These are phyloP conservation scores for Pelosia muscerda DNA, from an alignment of 2,888 invertebrate species.

Conservation along the genomic window DNA sequence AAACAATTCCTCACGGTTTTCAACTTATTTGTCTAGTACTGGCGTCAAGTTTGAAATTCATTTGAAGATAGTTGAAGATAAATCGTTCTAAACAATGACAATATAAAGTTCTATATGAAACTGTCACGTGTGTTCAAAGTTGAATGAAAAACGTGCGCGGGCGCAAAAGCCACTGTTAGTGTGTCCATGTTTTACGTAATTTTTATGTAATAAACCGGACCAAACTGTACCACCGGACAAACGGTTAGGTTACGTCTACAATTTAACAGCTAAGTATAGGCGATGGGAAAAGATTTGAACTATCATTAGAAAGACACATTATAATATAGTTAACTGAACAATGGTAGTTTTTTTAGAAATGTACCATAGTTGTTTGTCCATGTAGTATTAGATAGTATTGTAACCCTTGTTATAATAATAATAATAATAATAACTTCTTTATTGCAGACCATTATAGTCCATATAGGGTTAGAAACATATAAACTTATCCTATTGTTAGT, in stretches of 20 bases:
- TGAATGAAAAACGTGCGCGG: conserved; percentile 49
- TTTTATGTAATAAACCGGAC: conserved; percentile 79
- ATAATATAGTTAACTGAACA: not conserved
- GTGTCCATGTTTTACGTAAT: conserved; percentile 70
- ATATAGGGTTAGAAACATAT: no score
- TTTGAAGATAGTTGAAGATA: not conserved
- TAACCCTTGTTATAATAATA: no score
- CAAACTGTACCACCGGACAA: conserved; percentile 58
- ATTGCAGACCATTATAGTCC: no score
- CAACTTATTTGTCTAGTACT: no score
- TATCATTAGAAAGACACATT: conserved; percentile 4
- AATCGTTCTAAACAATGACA: not conserved
- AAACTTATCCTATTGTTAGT: no score
- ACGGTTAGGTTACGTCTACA: conserved; percentile 48
- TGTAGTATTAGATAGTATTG: not conserved
- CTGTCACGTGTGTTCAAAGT: conserved; percentile 37
- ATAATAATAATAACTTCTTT: no score
- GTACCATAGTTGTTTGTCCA: not conserved
- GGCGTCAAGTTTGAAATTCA: no score
- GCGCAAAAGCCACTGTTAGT: conserved; percentile 32
- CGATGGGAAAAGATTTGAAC: conserved; percentile 25
- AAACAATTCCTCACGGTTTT: no score
- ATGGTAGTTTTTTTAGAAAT: not conserved
- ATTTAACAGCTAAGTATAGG: conserved; percentile 47
- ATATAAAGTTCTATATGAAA: conserved; percentile 3